Evolutionary conservation across 1,140 invertebrate genomes (phyloP).

Genomic region (Trichogramma pretiosum): DNA sequence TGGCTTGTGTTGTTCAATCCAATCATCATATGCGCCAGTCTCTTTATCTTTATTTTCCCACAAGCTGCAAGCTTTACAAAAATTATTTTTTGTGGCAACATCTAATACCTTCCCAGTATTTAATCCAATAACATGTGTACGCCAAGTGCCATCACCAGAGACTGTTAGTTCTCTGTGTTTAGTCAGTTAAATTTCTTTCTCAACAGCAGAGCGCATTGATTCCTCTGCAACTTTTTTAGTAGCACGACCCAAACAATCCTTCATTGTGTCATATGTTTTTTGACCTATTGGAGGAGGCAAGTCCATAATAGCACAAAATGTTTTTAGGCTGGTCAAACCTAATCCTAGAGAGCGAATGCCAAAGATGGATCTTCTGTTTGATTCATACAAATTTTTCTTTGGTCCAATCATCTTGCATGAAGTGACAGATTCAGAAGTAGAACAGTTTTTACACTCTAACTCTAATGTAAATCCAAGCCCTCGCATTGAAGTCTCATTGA

Average conservation of each 20-base stretch:
- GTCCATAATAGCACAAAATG: neutral
- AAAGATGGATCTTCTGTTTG: too few species aligned
- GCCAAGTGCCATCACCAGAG: neutral
- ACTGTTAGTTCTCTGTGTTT: too few species aligned
- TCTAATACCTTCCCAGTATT: neutral
- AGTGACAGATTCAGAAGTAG: too few species aligned
- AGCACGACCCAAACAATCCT: neutral
- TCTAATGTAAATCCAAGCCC: too few species aligned
- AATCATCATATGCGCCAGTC: conserved; percentile 5
- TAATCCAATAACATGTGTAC: neutral
- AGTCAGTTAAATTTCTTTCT: too few species aligned
- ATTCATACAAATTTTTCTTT: too few species aligned
- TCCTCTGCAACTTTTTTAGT: neutral
- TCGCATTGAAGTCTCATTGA: too few species aligned
- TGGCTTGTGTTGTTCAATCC: conserved; percentile 1
- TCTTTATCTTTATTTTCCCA: conserved; percentile 10
- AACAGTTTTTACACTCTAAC: too few species aligned
- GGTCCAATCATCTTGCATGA: too few species aligned
- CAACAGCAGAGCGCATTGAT: neutral
- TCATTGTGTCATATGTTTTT: neutral
- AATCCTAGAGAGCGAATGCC: too few species aligned
- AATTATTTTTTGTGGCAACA: neutral
- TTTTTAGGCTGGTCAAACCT: neutral
- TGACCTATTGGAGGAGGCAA: neutral
- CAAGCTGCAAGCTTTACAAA: conserved; percentile 6